Conservation (phyloP, 2,888 invertebrate species). For the Amphipoea oculea region DNA sequence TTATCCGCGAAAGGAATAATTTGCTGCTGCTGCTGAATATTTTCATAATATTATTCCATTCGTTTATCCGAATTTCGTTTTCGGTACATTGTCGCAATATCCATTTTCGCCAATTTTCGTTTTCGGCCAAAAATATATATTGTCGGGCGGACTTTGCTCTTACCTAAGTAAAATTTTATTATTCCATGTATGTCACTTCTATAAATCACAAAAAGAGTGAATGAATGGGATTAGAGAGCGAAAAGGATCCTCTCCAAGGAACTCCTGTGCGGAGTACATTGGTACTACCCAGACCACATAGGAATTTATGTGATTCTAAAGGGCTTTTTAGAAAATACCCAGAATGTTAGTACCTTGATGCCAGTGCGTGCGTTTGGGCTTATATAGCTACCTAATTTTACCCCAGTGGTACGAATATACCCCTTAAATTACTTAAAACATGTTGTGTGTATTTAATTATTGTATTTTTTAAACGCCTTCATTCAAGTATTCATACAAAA, state of each 20-base stretch:
- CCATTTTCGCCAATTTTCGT: too few species aligned
- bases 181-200: neutral
- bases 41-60: neutral
- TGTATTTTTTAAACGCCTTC: too few species aligned
- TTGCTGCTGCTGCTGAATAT: neutral
- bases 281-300: neutral
- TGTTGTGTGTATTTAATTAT: neutral
- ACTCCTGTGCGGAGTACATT: neutral
- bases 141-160: too few species aligned
- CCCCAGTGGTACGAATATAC: neutral
- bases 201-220: constrained; percentile 23
- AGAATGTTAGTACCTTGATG: neutral
- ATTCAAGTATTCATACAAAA: neutral
- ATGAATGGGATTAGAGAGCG: neutral
- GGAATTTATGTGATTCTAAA: neutral
- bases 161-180: neutral
- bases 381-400: too few species aligned
- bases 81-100: too few species aligned
- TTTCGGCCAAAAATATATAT: neutral
- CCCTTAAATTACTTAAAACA: neutral
- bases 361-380: neutral
- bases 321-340: neutral
- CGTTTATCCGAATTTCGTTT: neutral
- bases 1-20: neutral
- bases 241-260: constrained; percentile 1